Conservation (phyloP, 2,888 invertebrate species). For the Acrobasis suavella region DNA sequence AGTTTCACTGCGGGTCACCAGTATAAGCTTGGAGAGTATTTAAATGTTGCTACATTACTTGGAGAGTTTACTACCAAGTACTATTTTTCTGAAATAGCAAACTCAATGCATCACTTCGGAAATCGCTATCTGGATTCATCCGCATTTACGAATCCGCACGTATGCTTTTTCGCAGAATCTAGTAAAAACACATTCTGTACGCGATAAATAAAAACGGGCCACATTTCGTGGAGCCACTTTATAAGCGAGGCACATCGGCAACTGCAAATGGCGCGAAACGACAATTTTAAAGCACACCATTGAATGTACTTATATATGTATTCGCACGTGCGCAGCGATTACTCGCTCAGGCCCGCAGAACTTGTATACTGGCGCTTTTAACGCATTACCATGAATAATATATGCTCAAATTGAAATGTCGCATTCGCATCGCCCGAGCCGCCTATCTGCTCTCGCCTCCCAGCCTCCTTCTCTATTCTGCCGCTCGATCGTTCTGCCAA, state of each 20-base stretch:
- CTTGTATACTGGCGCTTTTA: slow-evolving; percentile 76
- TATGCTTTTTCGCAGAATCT: slow-evolving; percentile 43
- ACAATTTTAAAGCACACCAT: slow-evolving; percentile 79
- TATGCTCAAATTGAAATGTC: slow-evolving; percentile 81
- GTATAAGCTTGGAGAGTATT: too few relatives aligned
- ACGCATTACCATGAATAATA: slow-evolving; percentile 82
- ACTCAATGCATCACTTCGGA: neutral
- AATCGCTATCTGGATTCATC: neutral
- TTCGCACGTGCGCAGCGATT: slow-evolving; percentile 74
- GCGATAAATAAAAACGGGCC: slow-evolving; percentile 63
- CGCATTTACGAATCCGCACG: slow-evolving; percentile 32
- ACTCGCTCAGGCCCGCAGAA: slow-evolving; percentile 64
- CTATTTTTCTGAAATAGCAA: neutral
- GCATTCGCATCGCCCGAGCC: slow-evolving; percentile 74
- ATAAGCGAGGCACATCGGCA: slow-evolving; percentile 71
- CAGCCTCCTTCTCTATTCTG: slow-evolving; percentile 66
- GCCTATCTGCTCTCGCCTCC: slow-evolving; percentile 65
- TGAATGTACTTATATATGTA: slow-evolving; percentile 69
- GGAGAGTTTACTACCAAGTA: too few relatives aligned
- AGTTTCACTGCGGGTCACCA: too few relatives aligned
- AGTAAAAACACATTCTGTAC: slow-evolving; percentile 54
- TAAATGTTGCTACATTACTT: too few relatives aligned
- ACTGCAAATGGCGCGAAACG: slow-evolving; percentile 77
- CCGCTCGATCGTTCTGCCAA: slow-evolving; percentile 57
- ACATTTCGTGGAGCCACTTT: slow-evolving; percentile 70